A percentile compares a stretch with the other conserved stretches of the same genome.
phyloP scores from a whole-genome alignment of 1,140 invertebrate species.

The Drosophila pallidifrons region DNA sequence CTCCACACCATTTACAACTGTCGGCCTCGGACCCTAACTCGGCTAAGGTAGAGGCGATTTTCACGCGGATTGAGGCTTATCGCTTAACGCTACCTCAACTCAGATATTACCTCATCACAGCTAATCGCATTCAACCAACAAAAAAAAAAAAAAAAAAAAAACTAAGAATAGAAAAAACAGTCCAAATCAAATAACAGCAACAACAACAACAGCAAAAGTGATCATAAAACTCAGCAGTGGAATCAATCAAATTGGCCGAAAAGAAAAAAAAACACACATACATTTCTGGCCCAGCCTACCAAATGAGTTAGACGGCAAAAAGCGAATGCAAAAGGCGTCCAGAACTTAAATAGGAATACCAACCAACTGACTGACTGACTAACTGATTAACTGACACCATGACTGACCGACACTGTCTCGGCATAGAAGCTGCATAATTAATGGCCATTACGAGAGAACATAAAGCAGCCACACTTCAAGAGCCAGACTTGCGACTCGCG shows the following conservation, averaged over 20 bases:
- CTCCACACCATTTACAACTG: neutral
- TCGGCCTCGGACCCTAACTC: constrained; percentile 15
- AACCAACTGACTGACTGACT: constrained; percentile 7
- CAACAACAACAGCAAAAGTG: neutral
- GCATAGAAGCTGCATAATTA: constrained; percentile 49
- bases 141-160: no score
- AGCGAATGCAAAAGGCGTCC: constrained; percentile 57
- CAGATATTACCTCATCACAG: constrained; percentile 68
- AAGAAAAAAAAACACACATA: neutral
- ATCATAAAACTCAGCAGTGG: constrained; percentile 23
- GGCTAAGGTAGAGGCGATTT: constrained; percentile 16
- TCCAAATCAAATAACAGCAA: neutral
- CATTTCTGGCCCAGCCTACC: constrained; percentile 39
- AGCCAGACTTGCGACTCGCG: constrained; percentile 14
- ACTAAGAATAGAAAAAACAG: constrained; percentile 8
- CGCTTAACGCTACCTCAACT: constrained; percentile 19
- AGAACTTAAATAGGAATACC: constrained; percentile 24
- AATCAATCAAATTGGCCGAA: constrained; percentile 66
- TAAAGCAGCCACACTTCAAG: constrained; percentile 42
- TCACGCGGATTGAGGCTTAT: constrained; percentile 53
- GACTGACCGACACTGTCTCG: constrained; percentile 6
- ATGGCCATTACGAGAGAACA: constrained; percentile 29
- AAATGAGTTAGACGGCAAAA: constrained; percentile 43
- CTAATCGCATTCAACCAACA: constrained; percentile 33
- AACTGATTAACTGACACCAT: neutral